Evolutionary conservation across 2,888 invertebrate species (phyloP).

Genomic region (Lypha dubia): DNA sequence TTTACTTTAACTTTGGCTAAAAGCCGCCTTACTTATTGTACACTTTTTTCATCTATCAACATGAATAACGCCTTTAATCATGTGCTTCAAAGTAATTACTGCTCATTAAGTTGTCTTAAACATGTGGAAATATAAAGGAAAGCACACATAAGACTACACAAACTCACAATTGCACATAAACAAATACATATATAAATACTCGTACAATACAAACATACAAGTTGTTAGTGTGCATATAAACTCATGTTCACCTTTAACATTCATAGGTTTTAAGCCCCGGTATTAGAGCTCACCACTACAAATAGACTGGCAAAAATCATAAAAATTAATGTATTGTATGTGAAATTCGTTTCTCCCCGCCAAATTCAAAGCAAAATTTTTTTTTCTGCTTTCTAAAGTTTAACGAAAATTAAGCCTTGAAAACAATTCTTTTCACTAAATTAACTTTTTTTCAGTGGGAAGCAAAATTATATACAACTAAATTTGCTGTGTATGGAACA

Average conservation of each 20-base stretch:
- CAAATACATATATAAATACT: not conserved
- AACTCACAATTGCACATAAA: not conserved
- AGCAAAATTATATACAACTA: not conserved
- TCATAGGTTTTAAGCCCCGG: constrained; percentile 57
- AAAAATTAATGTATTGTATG: constrained; percentile 34
- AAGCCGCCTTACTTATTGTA: not conserved
- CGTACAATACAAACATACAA: not conserved
- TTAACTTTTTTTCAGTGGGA: not conserved
- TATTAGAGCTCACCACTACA: constrained; percentile 6
- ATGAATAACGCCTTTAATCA: constrained; percentile 66
- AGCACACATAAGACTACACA: not conserved
- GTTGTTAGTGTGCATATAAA: constrained; percentile 6
- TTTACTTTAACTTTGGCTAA: constrained; percentile 24
- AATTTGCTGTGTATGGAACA: no score
- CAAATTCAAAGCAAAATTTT: not conserved
- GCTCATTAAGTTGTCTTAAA: constrained; percentile 75
- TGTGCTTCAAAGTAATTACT: constrained; percentile 74
- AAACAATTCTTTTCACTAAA: not conserved
- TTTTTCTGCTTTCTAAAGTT: constrained; percentile 4
- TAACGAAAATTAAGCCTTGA: not conserved
- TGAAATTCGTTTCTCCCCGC: not conserved
- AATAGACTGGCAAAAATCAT: not conserved
- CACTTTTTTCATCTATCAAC: constrained; percentile 56
- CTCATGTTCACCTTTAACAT: constrained; percentile 56
- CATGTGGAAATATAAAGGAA: constrained; percentile 51